Evolutionary conservation across 2,797 vertebrate genomes (phyloP).

Genomic region (Microchirus variegatus): DNA sequence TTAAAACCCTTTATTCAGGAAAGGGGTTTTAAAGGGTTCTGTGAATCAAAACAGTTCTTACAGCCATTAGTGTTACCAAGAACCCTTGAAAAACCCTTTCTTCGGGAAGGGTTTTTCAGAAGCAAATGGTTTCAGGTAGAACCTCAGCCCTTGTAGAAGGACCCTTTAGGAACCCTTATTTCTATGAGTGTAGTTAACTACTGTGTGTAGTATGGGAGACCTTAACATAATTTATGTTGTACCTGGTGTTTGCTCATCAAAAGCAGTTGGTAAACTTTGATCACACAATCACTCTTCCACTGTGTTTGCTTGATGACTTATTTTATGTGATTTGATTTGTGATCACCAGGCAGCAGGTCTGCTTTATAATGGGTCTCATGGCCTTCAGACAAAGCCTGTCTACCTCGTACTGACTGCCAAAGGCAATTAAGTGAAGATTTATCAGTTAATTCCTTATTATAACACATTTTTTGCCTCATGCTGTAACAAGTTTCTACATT

Average conservation of each 20-base stretch:
- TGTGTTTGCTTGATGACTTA: slow-evolving; percentile 19
- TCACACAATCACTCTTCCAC: slow-evolving; percentile 30
- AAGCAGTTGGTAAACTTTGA: slow-evolving; percentile 58
- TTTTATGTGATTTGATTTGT: slow-evolving; percentile 59
- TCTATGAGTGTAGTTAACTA: slow-evolving; percentile 3
- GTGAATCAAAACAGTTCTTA: no score
- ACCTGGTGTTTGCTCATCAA: slow-evolving; percentile 40
- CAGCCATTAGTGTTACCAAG: no score
- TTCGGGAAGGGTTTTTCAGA: no score
- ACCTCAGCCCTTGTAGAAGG: no score
- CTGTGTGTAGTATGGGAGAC: neutral
- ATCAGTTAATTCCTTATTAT: slow-evolving; percentile 46
- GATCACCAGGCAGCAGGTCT: slow-evolving; percentile 29
- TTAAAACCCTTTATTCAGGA: no score
- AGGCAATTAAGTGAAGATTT: slow-evolving; percentile 48
- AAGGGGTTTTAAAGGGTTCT: no score
- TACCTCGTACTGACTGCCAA: slow-evolving; percentile 55
- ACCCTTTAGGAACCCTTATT: no score
- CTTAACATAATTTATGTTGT: slow-evolving; percentile 2
- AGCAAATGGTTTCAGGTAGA: no score
- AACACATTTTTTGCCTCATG: neutral
- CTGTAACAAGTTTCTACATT: neutral
- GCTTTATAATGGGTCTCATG: slow-evolving; percentile 50
- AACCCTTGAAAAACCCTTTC: no score
- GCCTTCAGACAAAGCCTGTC: slow-evolving; percentile 50